Evolutionary conservation across 1,140 invertebrate genomes (phyloP).

Genomic region (Macrotrachela quadricornifera): DNA sequence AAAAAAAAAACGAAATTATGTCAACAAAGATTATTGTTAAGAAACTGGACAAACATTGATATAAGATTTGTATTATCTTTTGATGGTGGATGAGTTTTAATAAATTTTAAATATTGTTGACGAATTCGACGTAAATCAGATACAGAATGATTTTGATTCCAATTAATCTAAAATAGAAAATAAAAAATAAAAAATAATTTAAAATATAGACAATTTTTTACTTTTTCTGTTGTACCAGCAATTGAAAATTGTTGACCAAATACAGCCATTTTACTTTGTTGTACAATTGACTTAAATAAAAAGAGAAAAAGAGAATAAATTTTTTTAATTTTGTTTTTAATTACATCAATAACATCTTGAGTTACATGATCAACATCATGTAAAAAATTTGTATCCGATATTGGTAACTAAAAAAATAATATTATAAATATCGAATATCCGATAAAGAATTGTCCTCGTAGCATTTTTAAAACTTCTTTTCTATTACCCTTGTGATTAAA

Average conservation of each 20-base stretch:
- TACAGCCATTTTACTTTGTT: slow-evolving; percentile 36
- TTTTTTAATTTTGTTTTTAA: slow-evolving; percentile 12
- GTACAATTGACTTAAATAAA: slow-evolving; percentile 38
- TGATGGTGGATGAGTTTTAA: slow-evolving; percentile 47
- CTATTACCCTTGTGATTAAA: no score
- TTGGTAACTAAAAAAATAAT: slow-evolving; percentile 44
- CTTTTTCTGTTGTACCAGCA: slow-evolving; percentile 35
- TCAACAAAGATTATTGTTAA: slow-evolving; percentile 38
- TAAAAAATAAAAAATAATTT: no score
- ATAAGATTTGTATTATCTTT: slow-evolving; percentile 39
- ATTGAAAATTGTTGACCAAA: slow-evolving; percentile 38
- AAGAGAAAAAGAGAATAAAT: background rate
- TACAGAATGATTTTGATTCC: no score
- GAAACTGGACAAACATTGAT: slow-evolving; percentile 65
- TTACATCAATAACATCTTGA: slow-evolving; percentile 51
- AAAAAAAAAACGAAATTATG: no score
- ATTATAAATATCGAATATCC: background rate
- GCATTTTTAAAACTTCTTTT: no score
- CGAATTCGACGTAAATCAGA: slow-evolving; percentile 49
- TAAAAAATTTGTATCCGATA: slow-evolving; percentile 66
- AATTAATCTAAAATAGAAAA: no score
- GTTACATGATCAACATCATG: slow-evolving; percentile 69
- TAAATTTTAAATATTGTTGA: slow-evolving; percentile 70
- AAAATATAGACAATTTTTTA: slow-evolving; percentile 11
- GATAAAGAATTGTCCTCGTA: no score